Evolutionary conservation across 2,888 invertebrate species (phyloP).

Genomic region (Bellardia pandia): DNA sequence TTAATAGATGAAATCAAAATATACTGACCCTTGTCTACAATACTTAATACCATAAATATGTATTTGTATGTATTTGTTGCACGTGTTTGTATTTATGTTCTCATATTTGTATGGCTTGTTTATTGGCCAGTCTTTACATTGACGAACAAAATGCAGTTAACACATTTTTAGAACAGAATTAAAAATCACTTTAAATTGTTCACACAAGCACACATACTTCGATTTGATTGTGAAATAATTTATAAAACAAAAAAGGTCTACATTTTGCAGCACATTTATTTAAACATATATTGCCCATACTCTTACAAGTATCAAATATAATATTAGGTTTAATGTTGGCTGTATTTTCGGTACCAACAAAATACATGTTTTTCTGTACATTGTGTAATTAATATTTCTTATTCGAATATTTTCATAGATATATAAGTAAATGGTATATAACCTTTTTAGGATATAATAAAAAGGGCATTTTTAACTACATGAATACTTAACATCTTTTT

Average conservation of each 20-base stretch:
- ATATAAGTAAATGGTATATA: neutral
- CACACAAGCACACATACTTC: neutral
- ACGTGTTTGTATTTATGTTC: neutral
- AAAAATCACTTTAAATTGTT: slow-evolving; percentile 18
- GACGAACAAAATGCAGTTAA: slow-evolving; percentile 24
- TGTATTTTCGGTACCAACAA: neutral
- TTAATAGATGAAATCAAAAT: slow-evolving; percentile 54
- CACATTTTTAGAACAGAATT: slow-evolving; percentile 23
- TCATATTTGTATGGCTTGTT: slow-evolving; percentile 24
- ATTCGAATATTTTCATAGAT: neutral
- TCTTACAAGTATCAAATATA: neutral
- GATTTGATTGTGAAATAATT: slow-evolving; percentile 3
- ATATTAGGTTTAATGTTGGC: neutral
- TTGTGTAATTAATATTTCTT: slow-evolving; percentile 25
- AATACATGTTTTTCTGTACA: neutral
- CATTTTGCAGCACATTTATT: neutral
- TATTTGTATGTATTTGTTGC: neutral
- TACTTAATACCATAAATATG: slow-evolving; percentile 42
- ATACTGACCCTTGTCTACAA: slow-evolving; percentile 50
- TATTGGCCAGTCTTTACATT: neutral
- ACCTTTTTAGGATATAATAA: slow-evolving; percentile 16
- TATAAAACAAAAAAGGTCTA: neutral
- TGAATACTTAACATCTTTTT: no score
- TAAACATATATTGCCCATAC: slow-evolving; percentile 1
- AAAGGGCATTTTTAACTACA: neutral